These are phyloP conservation scores for Procavia capensis DNA, from an alignment of 2,113 vertebrate genomes.

Conservation along the genomic window DNA sequence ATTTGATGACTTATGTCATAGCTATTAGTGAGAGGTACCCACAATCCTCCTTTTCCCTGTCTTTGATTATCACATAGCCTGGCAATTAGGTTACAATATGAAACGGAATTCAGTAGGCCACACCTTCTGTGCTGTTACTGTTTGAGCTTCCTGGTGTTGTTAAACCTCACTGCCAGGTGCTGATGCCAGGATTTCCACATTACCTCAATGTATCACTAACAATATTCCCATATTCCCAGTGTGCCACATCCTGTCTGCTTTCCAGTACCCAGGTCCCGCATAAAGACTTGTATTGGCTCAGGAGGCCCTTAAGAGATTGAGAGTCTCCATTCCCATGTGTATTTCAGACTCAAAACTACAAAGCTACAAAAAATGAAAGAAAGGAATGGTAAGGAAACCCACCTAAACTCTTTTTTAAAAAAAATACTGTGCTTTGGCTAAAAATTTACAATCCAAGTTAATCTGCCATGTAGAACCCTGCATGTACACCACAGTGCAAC, in stretches of 20 bases:
- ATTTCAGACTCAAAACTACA: neutral
- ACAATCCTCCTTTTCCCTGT: neutral
- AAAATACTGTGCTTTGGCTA: too few relatives aligned
- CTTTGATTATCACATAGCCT: neutral
- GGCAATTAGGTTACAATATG: neutral
- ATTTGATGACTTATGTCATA: neutral
- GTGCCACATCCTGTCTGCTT: neutral
- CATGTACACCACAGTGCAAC: too few relatives aligned
- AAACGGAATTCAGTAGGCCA: neutral
- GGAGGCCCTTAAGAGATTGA: neutral
- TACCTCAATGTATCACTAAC: neutral
- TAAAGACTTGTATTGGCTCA: neutral
- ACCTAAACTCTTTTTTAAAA: too few relatives aligned
- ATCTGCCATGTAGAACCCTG: too few relatives aligned
- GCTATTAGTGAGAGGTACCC: neutral
- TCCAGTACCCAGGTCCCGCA: neutral
- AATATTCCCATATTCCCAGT: neutral
- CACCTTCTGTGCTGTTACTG: neutral
- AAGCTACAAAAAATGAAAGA: neutral
- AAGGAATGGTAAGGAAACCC: neutral
- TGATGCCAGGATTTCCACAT: accelerated
- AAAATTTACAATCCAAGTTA: too few relatives aligned
- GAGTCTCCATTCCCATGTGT: neutral
- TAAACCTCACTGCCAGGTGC: neutral
- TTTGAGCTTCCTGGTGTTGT: neutral